Evolutionary conservation across 2,888 invertebrate species (phyloP), one percentile per base, ranked within the genome.

Genomic region (Falcaria lacertinaria): DNA sequence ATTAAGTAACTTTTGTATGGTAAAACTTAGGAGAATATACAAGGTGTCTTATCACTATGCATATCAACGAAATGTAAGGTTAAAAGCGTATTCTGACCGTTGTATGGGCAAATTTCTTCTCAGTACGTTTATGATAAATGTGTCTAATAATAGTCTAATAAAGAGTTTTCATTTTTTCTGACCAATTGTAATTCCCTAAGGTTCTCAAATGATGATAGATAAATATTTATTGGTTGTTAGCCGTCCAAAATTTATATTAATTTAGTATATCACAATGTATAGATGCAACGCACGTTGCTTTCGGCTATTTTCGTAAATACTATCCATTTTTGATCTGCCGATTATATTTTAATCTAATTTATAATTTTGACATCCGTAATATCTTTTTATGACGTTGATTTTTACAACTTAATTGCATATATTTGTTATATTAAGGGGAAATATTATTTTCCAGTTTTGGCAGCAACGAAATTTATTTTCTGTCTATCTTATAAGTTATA

Each of bases 31-130:
- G 79, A 63, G 69, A 81, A 75, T 80, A 71, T 86, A 83, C 88
- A 87, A 85, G 85, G 88, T 88, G 88, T 88, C 88, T 88, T 88
- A 86, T 73, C 78, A 84, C 80, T 84, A 88, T 88, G 88, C 88
- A 88, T 88, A 88, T 88, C 88, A 88, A 86, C 86, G 84, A 88
- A 85, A 75, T 75, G 75, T 84, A 82, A 77, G 72, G 73, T 65
- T 70, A 57, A 63, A 48, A 60, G 52, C 53, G 43, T 55, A 64
- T 48, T 50, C 54, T 50, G 57, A 51, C 61, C 56, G 63, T 55
- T 60, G 55, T 57, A 55, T 59, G 47, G 52, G 35, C 42, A 39
- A 54, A 52, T 63, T 59, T 59, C 54, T 48, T 42, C 63, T 53
- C 56, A 53, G 58, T 53, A 57, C 57, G 52, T 19, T 38, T 56